Evolutionary conservation across 2,113 vertebrate species (phyloP).

Genomic region (Perca flavescens): DNA sequence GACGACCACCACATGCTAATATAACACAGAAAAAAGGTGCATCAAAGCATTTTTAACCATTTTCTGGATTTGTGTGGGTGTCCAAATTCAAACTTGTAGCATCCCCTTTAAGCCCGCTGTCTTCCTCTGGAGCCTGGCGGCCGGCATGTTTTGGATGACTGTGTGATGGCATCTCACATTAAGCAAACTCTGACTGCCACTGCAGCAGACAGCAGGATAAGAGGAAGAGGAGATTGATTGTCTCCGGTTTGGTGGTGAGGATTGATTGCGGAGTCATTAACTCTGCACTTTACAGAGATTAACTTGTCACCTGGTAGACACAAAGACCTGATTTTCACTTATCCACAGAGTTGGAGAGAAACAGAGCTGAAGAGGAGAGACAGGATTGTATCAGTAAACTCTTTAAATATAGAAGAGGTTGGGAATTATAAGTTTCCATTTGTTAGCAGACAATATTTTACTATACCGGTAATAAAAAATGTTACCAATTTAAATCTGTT

Average conservation of each 20-base stretch:
- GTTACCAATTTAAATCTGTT: neutral
- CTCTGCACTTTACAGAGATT: slow-evolving; percentile 73
- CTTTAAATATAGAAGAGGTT: slow-evolving; percentile 18
- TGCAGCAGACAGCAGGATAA: slow-evolving; percentile 56
- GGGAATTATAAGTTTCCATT: slow-evolving; percentile 12
- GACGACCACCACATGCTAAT: neutral
- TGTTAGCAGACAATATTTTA: neutral
- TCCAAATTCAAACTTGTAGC: slow-evolving; percentile 47
- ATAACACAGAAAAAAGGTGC: slow-evolving; percentile 19
- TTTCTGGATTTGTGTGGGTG: slow-evolving; percentile 39
- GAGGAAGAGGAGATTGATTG: slow-evolving; percentile 63
- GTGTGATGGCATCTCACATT: slow-evolving; percentile 54
- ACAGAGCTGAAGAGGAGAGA: slow-evolving; percentile 11
- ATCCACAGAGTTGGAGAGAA: slow-evolving; percentile 53
- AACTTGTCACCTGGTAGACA: slow-evolving; percentile 75
- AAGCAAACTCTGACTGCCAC: slow-evolving; percentile 52
- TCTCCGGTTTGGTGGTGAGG: slow-evolving; percentile 61
- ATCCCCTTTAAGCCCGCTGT: slow-evolving; percentile 35
- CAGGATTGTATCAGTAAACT: slow-evolving; percentile 31
- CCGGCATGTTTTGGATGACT: slow-evolving; percentile 33
- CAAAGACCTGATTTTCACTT: slow-evolving; percentile 53
- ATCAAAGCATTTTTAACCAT: slow-evolving; percentile 12
- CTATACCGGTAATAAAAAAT: slow-evolving; percentile 4
- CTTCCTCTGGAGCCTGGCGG: slow-evolving; percentile 27
- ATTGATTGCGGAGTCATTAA: slow-evolving; percentile 73